phyloP scores from a whole-genome alignment of 2,888 invertebrate genomes.

The Autographa gamma region DNA sequence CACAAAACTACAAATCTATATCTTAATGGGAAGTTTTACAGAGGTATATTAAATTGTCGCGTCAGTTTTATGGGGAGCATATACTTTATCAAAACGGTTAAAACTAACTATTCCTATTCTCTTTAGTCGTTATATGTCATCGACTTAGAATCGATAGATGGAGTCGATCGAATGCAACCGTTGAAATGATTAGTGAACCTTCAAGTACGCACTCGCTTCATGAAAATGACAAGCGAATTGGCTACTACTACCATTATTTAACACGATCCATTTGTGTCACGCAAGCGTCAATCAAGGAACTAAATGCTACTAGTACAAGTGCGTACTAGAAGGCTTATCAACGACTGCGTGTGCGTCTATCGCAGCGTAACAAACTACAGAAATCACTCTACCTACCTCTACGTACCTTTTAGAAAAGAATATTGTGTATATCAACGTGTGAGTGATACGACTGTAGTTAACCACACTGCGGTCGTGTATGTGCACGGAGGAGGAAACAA shows the following conservation, averaged over 20 bases:
- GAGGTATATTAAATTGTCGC: slow-evolving; percentile 42
- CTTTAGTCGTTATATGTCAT: slow-evolving; percentile 43
- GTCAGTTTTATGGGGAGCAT: slow-evolving; percentile 38
- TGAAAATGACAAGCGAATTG: slow-evolving; percentile 52
- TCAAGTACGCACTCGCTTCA: slow-evolving; percentile 57
- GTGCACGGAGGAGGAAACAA: slow-evolving; percentile 40
- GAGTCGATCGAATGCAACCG: slow-evolving; percentile 57
- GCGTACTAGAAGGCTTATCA: slow-evolving; percentile 47
- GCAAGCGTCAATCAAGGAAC: slow-evolving; percentile 55
- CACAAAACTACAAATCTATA: slow-evolving; percentile 49
- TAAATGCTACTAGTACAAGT: slow-evolving; percentile 54
- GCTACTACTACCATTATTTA: slow-evolving; percentile 49
- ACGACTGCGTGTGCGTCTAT: slow-evolving; percentile 44
- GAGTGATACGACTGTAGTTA: slow-evolving; percentile 55
- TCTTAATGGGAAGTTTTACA: slow-evolving; percentile 49
- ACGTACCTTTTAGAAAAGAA: slow-evolving; percentile 56
- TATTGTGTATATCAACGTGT: slow-evolving; percentile 46
- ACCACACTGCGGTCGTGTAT: slow-evolving; percentile 51
- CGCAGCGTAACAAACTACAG: slow-evolving; percentile 59
- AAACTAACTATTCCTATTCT: slow-evolving; percentile 47
- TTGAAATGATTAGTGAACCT: slow-evolving; percentile 30
- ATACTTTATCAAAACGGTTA: slow-evolving; percentile 44
- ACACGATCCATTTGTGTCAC: slow-evolving; percentile 41
- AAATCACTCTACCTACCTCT: slow-evolving; percentile 60
- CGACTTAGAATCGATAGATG: slow-evolving; percentile 59